Base-by-base conservation (phyloP, 2,888 invertebrate genomes). In the Bibio marci region DNA sequence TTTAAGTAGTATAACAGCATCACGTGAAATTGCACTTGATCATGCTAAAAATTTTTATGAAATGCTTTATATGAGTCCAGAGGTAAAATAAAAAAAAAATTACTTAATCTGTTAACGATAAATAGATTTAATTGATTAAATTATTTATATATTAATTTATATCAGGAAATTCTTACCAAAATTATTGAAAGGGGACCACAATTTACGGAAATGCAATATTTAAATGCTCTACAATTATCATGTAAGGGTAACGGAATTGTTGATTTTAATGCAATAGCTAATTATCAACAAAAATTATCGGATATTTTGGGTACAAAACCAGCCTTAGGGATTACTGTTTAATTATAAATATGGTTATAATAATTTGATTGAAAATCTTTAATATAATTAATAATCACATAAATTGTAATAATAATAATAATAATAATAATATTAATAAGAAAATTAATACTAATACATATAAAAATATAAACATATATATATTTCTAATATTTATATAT, bases 1-100 rank as follows among this genome's bases (percentile, higher is more conserved):
- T 5, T 59, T 88, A n/a, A 77, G 83, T 30, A 80, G 80, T 53
- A 82, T 88, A 41, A 86, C 86, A 2, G 75, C 80, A 64, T 74
- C 78, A 1, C 65, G 83, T 41, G 85, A 86, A 62, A 68, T 82
- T 12, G 83, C 85, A 14, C 66, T 95, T 49, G 91, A 92, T 60
- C 77, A 87, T 52, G 92, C 94, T 1, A 71, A 86, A 50, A 76
- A 78, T 48, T 94, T 88, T 63, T 85, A 86, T 53, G 86, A 90
- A 50, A 67, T 94, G 47, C 76, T 92, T 43, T 79, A 81, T 47
- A 71, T 77, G 51, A 70, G 77, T 17, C 86, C 86, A 1, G 82
- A 90, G 64, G 86, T 83, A 58, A 22, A 6, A 22, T 6, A 22
- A 22, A 22, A 22, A 22, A 22, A 22, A 22, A 22, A 22, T 22